Base-by-base conservation (phyloP, 2,888 invertebrate genomes). In the Galerucella pusilla region DNA sequence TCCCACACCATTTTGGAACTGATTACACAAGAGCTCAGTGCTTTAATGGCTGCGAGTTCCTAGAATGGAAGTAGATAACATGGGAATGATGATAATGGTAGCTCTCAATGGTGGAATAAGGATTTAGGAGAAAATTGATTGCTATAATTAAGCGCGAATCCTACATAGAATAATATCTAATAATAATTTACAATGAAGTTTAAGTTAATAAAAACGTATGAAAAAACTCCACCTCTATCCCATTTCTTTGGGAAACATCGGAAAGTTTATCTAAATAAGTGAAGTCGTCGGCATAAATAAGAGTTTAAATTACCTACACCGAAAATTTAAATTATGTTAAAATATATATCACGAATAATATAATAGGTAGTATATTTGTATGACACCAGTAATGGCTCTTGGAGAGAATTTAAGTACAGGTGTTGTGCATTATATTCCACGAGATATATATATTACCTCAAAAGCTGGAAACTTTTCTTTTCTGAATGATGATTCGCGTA, bases 321-420 rank as follows among this genome's bases (percentile, higher is more conserved):
- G 71, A 76, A 20, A 71, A 42, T 76, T 77, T 78, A 79, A 79
- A 78, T 79, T 80, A 80, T 73, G 76, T 77, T 63, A 52, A 73
- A 78, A 80, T 79, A 57, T 52, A 79, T 79, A 80, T 79, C 79
- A 80, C 74, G 77, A 79, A 78, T 77, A 80, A 76, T 78, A 78
- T 80, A 80, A 80, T 80, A 80, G 78, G 77, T 77, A 73, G 73
- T 79, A 80, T 78, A 74, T 78, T 74, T 73, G 77, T 78, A 76
- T 79, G 80, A 80, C 80, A 79, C 74, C 64, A 57, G 74, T 80
- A 80, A 80, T 80, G 80, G 80, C 78, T 80, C 78, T 80, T 80
- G 78, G 76, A 77, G 75, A 80, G 75, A 80, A 79, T 79, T 79
- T 71, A 78, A 76, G 77, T 80, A 79, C 80, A 80, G 80, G 80